Percentiles rank a stretch among this genome's conserved stretches.
These are phyloP conservation scores for Troilus luridus DNA, from an alignment of 2,888 invertebrate genomes.

Conservation along the genomic window DNA sequence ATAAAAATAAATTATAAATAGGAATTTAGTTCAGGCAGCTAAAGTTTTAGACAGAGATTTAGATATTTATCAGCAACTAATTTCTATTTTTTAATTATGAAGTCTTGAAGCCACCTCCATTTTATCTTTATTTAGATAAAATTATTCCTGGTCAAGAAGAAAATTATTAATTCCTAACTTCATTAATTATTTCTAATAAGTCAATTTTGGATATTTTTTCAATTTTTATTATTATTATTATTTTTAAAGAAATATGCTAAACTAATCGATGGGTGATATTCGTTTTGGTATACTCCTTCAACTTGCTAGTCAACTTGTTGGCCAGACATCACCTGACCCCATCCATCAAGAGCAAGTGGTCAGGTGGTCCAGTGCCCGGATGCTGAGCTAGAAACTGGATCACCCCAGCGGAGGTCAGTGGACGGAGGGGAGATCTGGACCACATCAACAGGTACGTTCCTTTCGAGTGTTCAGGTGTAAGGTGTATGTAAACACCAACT, in stretches of 20 bases:
- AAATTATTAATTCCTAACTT: too few species aligned
- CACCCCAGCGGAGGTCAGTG: conserved; percentile 40
- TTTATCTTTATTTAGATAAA: too few species aligned
- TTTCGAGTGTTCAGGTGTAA: background rate
- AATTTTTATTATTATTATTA: too few species aligned
- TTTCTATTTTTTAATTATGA: too few species aligned
- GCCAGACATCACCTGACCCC: background rate
- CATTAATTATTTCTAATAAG: too few species aligned
- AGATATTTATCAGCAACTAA: too few species aligned
- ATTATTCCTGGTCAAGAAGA: too few species aligned
- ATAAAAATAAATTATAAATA: too few species aligned
- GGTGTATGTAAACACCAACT: background rate
- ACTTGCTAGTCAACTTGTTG: background rate
- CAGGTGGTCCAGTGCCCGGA: conserved; percentile 47
- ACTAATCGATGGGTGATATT: background rate
- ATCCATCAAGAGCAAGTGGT: background rate
- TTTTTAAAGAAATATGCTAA: background rate
- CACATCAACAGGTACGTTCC: conserved; percentile 25
- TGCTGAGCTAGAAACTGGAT: conserved; percentile 56
- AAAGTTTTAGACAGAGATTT: too few species aligned
- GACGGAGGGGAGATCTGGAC: conserved; percentile 52
- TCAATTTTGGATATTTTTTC: too few species aligned
- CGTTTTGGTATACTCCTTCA: background rate
- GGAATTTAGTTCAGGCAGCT: too few species aligned
- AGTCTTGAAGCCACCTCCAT: too few species aligned